A percentile compares a stretch with the other conserved stretches of the same genome.
Evolutionary conservation across 2,888 invertebrate species (phyloP).

Genomic region (Andrena bicolor): DNA sequence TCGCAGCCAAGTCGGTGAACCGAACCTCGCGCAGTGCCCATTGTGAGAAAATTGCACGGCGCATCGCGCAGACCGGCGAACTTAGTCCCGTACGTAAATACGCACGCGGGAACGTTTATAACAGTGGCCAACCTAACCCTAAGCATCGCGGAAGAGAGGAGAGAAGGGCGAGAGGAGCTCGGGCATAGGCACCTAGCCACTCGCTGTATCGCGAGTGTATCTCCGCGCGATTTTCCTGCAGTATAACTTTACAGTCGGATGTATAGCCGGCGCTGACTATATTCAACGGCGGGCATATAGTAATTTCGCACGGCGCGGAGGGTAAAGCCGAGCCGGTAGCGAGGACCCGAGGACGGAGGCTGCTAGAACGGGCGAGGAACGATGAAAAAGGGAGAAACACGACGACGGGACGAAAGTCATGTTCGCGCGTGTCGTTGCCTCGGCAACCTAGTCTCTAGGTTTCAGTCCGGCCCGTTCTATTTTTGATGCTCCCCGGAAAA

Average conservation of each 20-base stretch:
- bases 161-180: background rate
- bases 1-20: too few relatives aligned
- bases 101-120: slow-evolving; percentile 9
- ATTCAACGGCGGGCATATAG: slow-evolving; percentile 24
- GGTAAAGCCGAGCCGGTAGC: background rate
- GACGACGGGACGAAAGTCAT: slow-evolving; percentile 40
- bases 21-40: too few relatives aligned
- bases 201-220: slow-evolving; percentile 30
- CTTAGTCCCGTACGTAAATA: slow-evolving; percentile 17
- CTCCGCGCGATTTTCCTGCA: slow-evolving; percentile 49
- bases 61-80: background rate
- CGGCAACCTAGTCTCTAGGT: slow-evolving; percentile 72
- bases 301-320: slow-evolving; percentile 27
- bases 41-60: slow-evolving; percentile 11
- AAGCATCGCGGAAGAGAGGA: background rate
- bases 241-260: slow-evolving; percentile 30
- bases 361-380: slow-evolving; percentile 21
- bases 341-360: background rate
- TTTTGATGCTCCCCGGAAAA: slow-evolving; percentile 74
- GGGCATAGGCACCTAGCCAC: background rate
- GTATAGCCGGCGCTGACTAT: slow-evolving; percentile 27
- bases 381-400: slow-evolving; percentile 10
- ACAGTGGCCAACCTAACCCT: slow-evolving; percentile 9
- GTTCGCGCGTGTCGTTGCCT: slow-evolving; percentile 76
- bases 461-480: slow-evolving; percentile 70